Evolutionary conservation across 2,113 vertebrate genomes (phyloP), one percentile per base, ranked within the genome.

Genomic region (Apodemus speciosus): DNA sequence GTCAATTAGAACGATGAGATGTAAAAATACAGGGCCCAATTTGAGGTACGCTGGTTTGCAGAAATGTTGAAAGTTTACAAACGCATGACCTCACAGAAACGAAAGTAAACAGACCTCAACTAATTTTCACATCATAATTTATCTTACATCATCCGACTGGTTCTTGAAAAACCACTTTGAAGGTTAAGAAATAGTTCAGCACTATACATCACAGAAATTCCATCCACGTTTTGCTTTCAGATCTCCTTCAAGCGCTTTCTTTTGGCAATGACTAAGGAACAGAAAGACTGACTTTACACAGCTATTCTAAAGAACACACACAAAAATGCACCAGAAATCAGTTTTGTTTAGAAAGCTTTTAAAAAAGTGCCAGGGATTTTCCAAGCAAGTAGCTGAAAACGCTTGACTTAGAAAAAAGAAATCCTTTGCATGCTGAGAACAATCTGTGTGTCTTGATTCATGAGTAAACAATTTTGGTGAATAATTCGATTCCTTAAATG

Each of bases 341-440:
- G 88, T 95, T 94, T 81, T 96, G 93, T 91, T 98, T 96, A 95
- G 95, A 96, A 97, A 86, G 13, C 51, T 93, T 92, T 56, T 88
- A 91, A 49, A 18, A 83, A 96, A 97, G 94, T 89, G 90, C 88
- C 43, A 96, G 90, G 92, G 79, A 96, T 96, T 98, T 98, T 96
- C 95, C 95, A 97, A 95, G 69, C 85, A 94, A 97, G 71, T 90
- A 96, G 62, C 40, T 96, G 90, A 94, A 96, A 94, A 49, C 92
- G 14, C 88, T 95, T 96, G 77, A 77, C 68, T 95, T 95, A 90
- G 91, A 94, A 96, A 64, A 96, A 96, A 96, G n/a, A 96, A 94
- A 43, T 73, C 25, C 95, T 56, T 94, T 92, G 56, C 43, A 38
- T 88, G 88, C 40, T 81, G 95, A 96, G 93, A 66, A 62, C 91